These are phyloP conservation scores for Opisthograptis luteolata DNA, from an alignment of 2,888 invertebrate species.

Conservation along the genomic window DNA sequence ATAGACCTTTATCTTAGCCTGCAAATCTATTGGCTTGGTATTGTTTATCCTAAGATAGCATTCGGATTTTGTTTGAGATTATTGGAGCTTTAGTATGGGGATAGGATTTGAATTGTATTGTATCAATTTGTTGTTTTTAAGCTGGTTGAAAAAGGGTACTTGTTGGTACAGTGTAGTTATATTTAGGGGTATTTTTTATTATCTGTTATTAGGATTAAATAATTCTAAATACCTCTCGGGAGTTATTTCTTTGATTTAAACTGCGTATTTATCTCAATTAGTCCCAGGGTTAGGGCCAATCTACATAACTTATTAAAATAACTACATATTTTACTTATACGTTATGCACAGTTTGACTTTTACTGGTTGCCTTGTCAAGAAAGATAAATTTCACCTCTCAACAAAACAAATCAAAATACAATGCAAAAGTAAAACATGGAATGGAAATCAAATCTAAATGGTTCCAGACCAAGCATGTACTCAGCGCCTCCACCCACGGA, in stretches of 20 bases:
- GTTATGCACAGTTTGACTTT: no score
- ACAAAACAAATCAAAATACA: conserved; percentile 7
- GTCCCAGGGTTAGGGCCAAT: no score
- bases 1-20: conserved; percentile 34
- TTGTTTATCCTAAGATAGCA: conserved; percentile 54
- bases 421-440: conserved; percentile 28
- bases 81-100: conserved; percentile 20
- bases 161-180: no score
- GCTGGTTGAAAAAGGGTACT: not conserved
- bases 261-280: no score
- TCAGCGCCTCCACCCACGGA: conserved; percentile 49
- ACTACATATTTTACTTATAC: no score
- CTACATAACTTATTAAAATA: no score
- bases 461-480: conserved; percentile 45
- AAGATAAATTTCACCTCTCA: not conserved
- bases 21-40: conserved; percentile 44
- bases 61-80: conserved; percentile 49
- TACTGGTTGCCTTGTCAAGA: not conserved
- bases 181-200: no score
- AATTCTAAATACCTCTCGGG: no score
- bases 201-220: no score
- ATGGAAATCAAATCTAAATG: conserved; percentile 31
- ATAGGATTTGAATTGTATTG: not conserved
- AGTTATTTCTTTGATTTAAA: no score
- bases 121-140: not conserved